Percentiles rank a stretch among this genome's conserved stretches.
These are phyloP conservation scores for Acleris emargana DNA, from an alignment of 2,888 invertebrate species.

Conservation along the genomic window DNA sequence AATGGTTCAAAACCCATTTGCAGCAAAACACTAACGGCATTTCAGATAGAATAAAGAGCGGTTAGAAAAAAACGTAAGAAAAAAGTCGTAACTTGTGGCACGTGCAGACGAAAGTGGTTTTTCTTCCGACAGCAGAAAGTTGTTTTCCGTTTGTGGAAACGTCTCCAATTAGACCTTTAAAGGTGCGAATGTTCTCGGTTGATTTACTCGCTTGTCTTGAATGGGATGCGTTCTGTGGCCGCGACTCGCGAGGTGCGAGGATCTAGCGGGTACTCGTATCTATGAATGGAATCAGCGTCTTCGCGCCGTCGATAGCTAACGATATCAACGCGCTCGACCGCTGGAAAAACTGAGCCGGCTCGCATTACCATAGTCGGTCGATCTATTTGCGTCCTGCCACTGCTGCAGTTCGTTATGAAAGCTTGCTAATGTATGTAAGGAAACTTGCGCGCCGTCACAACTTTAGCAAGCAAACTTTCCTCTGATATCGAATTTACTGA, in stretches of 20 bases:
- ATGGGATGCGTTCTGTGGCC: constrained; percentile 78
- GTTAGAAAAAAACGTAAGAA: constrained; percentile 74
- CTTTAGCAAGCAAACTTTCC: constrained; percentile 23
- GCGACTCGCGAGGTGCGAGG: constrained; percentile 76
- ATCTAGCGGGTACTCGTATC: constrained; percentile 61
- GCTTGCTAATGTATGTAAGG: constrained; percentile 30
- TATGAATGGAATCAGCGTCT: constrained; percentile 65
- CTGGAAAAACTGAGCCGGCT: constrained; percentile 55
- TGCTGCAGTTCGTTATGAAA: constrained; percentile 30
- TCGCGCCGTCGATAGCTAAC: constrained; percentile 44
- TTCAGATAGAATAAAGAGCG: constrained; percentile 47
- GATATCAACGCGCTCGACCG: constrained; percentile 45
- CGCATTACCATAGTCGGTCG: constrained; percentile 53
- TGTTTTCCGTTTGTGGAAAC: constrained; percentile 75
- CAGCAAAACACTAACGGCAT: constrained; percentile 45
- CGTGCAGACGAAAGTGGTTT: constrained; percentile 77
- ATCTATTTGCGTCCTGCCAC: constrained; percentile 39
- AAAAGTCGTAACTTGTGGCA: constrained; percentile 74
- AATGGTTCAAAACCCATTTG: constrained; percentile 49
- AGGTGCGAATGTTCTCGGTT: constrained; percentile 66
- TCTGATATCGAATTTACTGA: background rate
- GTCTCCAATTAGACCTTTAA: constrained; percentile 63
- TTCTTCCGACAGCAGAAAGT: constrained; percentile 73
- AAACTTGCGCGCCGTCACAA: constrained; percentile 23
- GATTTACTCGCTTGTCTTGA: constrained; percentile 80